These are phyloP conservation scores for Cheilosia soror DNA, from an alignment of 2,888 invertebrate species.

Conservation along the genomic window DNA sequence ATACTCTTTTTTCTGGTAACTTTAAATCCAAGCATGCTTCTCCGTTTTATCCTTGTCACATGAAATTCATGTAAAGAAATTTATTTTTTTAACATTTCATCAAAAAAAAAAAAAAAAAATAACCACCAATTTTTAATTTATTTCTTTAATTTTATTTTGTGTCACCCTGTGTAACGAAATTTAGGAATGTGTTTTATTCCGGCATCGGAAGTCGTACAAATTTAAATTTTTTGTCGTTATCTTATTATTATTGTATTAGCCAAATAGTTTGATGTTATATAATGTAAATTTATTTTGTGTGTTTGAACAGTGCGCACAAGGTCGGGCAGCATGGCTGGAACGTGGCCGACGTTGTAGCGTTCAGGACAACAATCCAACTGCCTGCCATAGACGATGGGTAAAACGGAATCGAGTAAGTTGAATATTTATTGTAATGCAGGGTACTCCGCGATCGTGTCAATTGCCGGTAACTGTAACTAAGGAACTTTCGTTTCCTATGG, in stretches of 20 bases:
- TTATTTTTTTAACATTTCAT: constrained; percentile 57
- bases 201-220: constrained; percentile 69
- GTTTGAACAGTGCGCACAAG: constrained; percentile 89
- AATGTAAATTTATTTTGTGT: constrained; percentile 32
- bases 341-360: constrained; percentile 87
- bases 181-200: constrained; percentile 71
- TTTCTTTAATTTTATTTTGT: constrained; percentile 55
- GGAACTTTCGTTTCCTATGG: no score
- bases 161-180: constrained; percentile 71
- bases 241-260: constrained; percentile 14
- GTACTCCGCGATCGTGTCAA: background rate
- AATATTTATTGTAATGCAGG: background rate
- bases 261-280: background rate
- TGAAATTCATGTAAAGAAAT: constrained; percentile 13
- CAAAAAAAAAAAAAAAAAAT: constrained; percentile 6
- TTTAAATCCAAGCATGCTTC: constrained; percentile 64
- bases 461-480: background rate
- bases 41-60: constrained; percentile 54
- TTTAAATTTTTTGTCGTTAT: constrained; percentile 42
- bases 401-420: constrained; percentile 91
- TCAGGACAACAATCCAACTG: constrained; percentile 87
- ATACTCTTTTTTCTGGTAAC: constrained; percentile 27
- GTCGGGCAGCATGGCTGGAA: constrained; percentile 93
- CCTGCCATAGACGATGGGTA: constrained; percentile 91
- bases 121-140: constrained; percentile 30